A percentile compares a stretch with the other conserved stretches of the same genome.
These are phyloP conservation scores for Hippasteria phrygiana DNA, from an alignment of 53 echinoderm and acorn worm species.

Conservation along the genomic window DNA sequence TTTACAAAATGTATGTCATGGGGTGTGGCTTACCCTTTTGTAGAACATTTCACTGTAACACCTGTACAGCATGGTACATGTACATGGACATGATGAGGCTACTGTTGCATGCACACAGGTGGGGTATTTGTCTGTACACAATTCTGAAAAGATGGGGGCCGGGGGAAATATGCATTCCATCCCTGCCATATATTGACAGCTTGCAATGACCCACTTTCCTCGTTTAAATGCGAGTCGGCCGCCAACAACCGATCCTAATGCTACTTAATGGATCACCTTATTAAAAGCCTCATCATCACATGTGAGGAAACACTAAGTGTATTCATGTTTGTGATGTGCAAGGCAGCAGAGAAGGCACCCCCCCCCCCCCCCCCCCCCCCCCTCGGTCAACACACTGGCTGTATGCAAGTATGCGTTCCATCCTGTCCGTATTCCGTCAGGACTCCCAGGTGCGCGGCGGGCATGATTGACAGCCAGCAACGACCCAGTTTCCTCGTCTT, in stretches of 20 bases:
- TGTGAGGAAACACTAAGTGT: not conserved
- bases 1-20: too few species aligned
- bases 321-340: conserved; percentile 20
- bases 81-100: not conserved
- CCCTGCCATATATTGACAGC: not conserved
- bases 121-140: conserved; percentile 15
- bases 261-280: conserved; percentile 39
- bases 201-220: conserved; percentile 19
- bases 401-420: conserved; percentile 11
- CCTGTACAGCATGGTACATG: not conserved
- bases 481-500: conserved; percentile 3
- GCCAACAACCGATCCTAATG: conserved; percentile 22
- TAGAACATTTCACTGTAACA: not conserved
- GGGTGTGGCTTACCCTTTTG: not conserved
- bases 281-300: not conserved
- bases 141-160: not conserved
- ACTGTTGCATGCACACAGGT: not conserved
- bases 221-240: not conserved
- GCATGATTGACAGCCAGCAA: conserved; percentile 31
- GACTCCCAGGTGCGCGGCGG: conserved; percentile 4
- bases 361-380: too few species aligned
- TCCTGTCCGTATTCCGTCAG: not conserved
- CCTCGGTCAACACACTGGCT: too few species aligned
- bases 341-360: not conserved
- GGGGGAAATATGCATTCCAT: conserved; percentile 14